phyloP scores from a whole-genome alignment of 2,797 vertebrate genomes.

The Loris lydekkerianus region DNA sequence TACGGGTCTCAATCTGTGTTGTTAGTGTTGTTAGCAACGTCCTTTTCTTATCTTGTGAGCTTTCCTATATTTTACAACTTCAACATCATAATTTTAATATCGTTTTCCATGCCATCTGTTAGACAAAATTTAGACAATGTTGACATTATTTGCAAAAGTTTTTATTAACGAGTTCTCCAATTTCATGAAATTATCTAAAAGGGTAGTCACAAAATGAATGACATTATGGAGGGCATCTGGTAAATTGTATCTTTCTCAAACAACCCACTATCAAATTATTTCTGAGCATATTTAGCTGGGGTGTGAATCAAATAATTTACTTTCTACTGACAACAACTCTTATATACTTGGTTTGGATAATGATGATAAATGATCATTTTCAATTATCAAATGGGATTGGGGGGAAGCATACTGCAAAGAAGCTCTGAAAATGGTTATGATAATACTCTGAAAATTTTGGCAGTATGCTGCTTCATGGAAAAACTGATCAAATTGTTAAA shows the following conservation, averaged over 20 bases:
- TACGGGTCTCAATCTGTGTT: not conserved
- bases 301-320: not conserved
- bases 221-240: not conserved
- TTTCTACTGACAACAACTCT: not conserved
- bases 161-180: not conserved
- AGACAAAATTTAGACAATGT: not conserved
- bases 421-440: not conserved
- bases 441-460: not conserved
- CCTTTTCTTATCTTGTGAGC: not conserved
- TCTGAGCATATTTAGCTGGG: not conserved
- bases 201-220: not conserved
- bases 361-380: not conserved
- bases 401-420: not conserved
- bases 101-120: not conserved
- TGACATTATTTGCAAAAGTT: not conserved
- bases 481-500: conserved; percentile 2
- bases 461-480: not conserved
- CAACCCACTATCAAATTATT: not conserved
- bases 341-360: not conserved
- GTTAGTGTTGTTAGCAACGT: not conserved
- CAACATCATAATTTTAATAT: not conserved
- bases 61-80: not conserved
- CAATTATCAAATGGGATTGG: not conserved
- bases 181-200: not conserved
- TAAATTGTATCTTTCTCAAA: not conserved